phyloP scores from a whole-genome alignment of 64 coral and sea anemone species.

The Astreopora myriophthalma region DNA sequence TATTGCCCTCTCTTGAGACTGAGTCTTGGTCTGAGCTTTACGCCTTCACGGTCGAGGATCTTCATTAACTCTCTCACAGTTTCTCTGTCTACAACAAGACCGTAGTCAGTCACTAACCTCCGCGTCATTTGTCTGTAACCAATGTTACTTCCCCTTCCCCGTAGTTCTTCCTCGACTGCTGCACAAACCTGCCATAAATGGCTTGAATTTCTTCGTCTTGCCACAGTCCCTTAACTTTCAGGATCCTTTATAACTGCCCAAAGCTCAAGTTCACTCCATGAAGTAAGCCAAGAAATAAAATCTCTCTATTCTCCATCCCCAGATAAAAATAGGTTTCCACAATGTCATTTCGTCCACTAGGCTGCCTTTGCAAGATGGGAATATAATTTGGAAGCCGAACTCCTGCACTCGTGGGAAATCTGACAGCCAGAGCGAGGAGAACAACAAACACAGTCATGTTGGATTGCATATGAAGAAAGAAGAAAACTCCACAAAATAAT shows the following conservation, averaged over 20 bases:
- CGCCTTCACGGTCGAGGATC: conserved; percentile 21
- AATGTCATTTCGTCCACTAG: not conserved
- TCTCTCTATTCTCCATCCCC: conserved; percentile 11
- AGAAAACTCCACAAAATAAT: no score
- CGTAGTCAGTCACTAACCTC: not conserved
- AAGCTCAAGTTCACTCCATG: conserved; percentile 46
- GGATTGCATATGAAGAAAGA: no score
- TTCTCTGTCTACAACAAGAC: conserved; percentile 18
- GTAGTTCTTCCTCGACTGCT: conserved; percentile 5
- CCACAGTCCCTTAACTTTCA: conserved; percentile 20
- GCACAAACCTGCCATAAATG: not conserved
- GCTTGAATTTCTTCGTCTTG: conserved; percentile 11
- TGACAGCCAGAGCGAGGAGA: no score
- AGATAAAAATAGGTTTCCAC: conserved; percentile 22
- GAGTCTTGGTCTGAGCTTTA: not conserved
- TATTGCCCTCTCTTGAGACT: not conserved
- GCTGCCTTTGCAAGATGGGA: not conserved
- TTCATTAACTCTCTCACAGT: not conserved
- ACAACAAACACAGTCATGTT: no score
- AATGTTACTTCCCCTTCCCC: conserved; percentile 10
- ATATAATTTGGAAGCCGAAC: not conserved
- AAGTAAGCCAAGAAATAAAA: conserved; percentile 13
- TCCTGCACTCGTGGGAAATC: no score
- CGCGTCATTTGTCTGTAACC: conserved; percentile 38
- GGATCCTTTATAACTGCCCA: conserved; percentile 52